Percentiles rank a stretch among this genome's conserved stretches.
Evolutionary conservation across 2,888 invertebrate species (phyloP).

Genomic region (Trachelus troglodyta): DNA sequence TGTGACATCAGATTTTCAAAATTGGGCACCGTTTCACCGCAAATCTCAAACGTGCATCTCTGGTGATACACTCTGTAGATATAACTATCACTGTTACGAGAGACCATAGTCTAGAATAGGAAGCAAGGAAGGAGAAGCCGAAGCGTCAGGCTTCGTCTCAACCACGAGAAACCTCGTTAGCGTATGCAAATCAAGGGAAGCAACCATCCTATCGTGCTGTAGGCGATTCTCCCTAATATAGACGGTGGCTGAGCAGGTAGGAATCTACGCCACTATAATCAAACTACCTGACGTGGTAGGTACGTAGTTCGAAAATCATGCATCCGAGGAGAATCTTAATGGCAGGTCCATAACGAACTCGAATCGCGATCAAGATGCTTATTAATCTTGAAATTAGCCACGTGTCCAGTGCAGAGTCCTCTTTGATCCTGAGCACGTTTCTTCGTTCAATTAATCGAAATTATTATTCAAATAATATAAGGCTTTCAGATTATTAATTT

Average conservation of each 20-base stretch:
- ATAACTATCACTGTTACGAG: background rate
- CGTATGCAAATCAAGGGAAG: conserved; percentile 61
- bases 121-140: conserved; percentile 38
- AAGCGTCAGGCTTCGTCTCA: conserved; percentile 48
- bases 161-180: conserved; percentile 62
- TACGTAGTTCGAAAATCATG: conserved; percentile 47
- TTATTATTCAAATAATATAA: no score
- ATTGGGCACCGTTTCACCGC: no score
- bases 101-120: conserved; percentile 26
- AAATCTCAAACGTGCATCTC: no score
- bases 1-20: no score
- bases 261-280: background rate
- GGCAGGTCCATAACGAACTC: background rate
- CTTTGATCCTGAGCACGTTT: no score
- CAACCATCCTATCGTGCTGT: conserved; percentile 56
- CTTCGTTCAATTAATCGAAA: no score
- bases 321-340: conserved; percentile 35
- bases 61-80: no score
- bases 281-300: background rate
- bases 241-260: conserved; percentile 25
- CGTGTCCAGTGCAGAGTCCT: background rate
- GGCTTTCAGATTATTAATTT: no score
- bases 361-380: background rate
- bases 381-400: background rate
- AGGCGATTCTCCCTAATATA: conserved; percentile 48